Evolutionary conservation across 2,888 invertebrate genomes (phyloP).

Genomic region (Mythimna albipuncta): DNA sequence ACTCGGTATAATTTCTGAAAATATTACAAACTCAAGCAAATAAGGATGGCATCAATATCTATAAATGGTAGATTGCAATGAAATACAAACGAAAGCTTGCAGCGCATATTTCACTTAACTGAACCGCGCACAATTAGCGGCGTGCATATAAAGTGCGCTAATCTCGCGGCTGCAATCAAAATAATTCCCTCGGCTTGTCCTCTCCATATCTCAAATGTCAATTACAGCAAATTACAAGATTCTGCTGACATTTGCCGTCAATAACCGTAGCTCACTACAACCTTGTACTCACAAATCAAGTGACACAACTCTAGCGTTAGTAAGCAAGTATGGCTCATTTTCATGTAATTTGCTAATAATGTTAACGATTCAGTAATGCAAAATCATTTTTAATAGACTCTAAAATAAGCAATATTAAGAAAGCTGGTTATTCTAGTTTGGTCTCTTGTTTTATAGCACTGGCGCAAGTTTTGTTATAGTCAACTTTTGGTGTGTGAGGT

Average conservation of each 20-base stretch:
- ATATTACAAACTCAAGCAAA: not conserved
- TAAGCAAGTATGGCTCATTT: not conserved
- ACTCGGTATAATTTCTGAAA: not conserved
- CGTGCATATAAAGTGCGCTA: slow-evolving; percentile 43
- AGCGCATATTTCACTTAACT: not conserved
- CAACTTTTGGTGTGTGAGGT: too few species aligned
- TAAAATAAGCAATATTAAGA: too few species aligned
- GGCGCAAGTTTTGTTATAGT: too few species aligned
- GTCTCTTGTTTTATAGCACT: too few species aligned
- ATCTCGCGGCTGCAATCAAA: slow-evolving; percentile 45
- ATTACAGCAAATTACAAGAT: slow-evolving; percentile 57
- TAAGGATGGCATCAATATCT: not conserved
- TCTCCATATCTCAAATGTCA: slow-evolving; percentile 59
- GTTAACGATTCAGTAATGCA: slow-evolving; percentile 29
- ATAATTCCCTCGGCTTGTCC: slow-evolving; percentile 43
- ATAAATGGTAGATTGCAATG: not conserved
- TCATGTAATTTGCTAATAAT: slow-evolving; percentile 16
- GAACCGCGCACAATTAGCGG: slow-evolving; percentile 38
- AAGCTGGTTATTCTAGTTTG: too few species aligned
- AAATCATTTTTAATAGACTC: not conserved
- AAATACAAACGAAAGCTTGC: not conserved
- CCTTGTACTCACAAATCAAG: slow-evolving; percentile 31
- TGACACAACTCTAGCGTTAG: slow-evolving; percentile 14
- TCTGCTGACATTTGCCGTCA: slow-evolving; percentile 56
- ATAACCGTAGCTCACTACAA: slow-evolving; percentile 52